A percentile compares a stretch with the other conserved stretches of the same genome.
These are phyloP conservation scores for Sapajus apella DNA, from an alignment of 2,113 vertebrate species.

Conservation along the genomic window DNA sequence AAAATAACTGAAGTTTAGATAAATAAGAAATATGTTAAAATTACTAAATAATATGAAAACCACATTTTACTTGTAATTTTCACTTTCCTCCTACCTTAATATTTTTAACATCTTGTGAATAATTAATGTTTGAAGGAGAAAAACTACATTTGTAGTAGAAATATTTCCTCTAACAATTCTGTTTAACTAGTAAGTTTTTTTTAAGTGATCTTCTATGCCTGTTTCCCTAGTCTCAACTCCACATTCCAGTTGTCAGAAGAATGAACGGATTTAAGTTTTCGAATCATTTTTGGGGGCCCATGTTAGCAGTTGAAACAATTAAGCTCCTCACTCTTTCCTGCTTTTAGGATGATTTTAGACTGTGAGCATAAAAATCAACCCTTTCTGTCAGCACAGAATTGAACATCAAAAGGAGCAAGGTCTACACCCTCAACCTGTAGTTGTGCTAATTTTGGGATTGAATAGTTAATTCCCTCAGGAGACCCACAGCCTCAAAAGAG, in stretches of 20 bases:
- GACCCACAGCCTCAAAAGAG: neutral
- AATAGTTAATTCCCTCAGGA: neutral
- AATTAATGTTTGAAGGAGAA: slow-evolving; percentile 33
- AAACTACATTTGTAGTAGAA: slow-evolving; percentile 58
- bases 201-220: neutral
- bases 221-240: neutral
- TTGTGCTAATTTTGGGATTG: neutral
- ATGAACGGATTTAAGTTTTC: slow-evolving; percentile 33
- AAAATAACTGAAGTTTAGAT: slow-evolving; percentile 35
- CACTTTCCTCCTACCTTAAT: neutral
- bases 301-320: slow-evolving; percentile 39
- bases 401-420: fast-evolving
- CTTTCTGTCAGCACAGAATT: neutral
- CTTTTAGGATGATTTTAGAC: neutral
- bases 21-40: slow-evolving; percentile 16
- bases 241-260: neutral
- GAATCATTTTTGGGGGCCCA: neutral
- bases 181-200: neutral
- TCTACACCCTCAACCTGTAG: fast-evolving
- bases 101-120: slow-evolving; percentile 20
- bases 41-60: neutral
- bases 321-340: slow-evolving; percentile 1
- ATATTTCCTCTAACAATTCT: slow-evolving; percentile 15
- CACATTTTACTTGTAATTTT: slow-evolving; percentile 44
- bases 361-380: slow-evolving; percentile 9